A percentile compares a stretch with the other conserved stretches of the same genome.
Evolutionary conservation across 2,797 vertebrate genomes (phyloP).

Genomic region (Oophaga sylvatica): DNA sequence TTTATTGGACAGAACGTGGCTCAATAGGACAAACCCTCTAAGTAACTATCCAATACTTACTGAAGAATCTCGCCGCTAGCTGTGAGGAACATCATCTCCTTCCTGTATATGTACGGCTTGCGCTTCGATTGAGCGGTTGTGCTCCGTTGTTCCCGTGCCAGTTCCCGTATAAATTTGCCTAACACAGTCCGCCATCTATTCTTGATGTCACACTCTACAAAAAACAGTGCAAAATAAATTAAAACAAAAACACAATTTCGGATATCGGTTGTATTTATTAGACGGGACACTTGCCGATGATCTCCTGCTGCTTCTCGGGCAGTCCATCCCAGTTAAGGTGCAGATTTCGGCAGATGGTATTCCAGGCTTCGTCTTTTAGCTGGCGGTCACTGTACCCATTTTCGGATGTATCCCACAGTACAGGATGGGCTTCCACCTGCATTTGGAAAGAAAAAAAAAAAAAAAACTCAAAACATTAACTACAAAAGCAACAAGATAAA

Average conservation of each 20-base stretch:
- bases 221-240: neutral
- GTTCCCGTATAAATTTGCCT: neutral
- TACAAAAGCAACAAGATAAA: neutral
- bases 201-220: neutral
- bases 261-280: neutral
- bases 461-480: neutral
- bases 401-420: neutral
- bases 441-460: neutral
- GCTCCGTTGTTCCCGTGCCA: neutral
- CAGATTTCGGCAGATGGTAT: conserved; percentile 12
- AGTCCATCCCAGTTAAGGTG: conserved; percentile 1
- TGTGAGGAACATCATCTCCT: conserved; percentile 19
- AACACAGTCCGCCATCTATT: conserved; percentile 3
- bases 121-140: neutral
- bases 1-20: neutral
- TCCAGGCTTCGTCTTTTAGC: conserved; percentile 12
- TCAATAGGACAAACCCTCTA: neutral
- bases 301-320: neutral
- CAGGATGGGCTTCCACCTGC: conserved; percentile 12
- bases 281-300: neutral
- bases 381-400: neutral
- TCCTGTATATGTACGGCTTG: conserved; percentile 8
- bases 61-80: neutral
- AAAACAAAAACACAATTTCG: neutral
- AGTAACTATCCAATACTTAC: neutral